These are phyloP conservation scores for Phymorhynchus buccinoides DNA, from an alignment of 1,140 invertebrate genomes.

Conservation along the genomic window DNA sequence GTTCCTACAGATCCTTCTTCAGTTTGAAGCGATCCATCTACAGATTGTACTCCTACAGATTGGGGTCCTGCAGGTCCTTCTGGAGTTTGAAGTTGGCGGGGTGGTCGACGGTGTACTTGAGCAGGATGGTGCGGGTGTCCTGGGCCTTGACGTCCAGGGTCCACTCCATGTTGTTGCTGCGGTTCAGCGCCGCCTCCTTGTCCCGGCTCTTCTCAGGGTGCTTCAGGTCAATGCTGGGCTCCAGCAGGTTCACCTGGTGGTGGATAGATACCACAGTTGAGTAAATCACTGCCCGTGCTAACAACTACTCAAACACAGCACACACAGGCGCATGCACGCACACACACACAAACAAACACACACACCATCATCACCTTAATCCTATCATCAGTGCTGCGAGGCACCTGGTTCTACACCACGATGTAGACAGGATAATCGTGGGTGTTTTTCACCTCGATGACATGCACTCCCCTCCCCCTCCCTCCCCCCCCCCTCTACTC, in stretches of 20 bases:
- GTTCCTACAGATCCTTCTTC: background rate
- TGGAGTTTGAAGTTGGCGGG: slow-evolving; percentile 46
- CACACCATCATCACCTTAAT: slow-evolving; percentile 67
- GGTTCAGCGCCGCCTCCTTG: slow-evolving; percentile 58
- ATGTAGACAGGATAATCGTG: slow-evolving; percentile 64
- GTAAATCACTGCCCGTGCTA: background rate
- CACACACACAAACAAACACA: slow-evolving; percentile 5
- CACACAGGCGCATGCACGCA: background rate
- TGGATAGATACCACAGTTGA: background rate
- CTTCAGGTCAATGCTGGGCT: slow-evolving; percentile 56
- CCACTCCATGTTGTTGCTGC: slow-evolving; percentile 71
- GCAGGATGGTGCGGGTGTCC: slow-evolving; percentile 56
- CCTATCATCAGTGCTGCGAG: slow-evolving; percentile 72
- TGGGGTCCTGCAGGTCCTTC: background rate
- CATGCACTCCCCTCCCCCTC: slow-evolving; percentile 57
- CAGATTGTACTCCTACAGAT: too few relatives aligned
- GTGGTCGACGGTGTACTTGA: slow-evolving; percentile 68
- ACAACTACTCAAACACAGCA: background rate
- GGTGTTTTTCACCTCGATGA: slow-evolving; percentile 71
- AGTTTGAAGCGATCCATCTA: too few relatives aligned
- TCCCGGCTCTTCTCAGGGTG: slow-evolving; percentile 58
- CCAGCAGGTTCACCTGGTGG: slow-evolving; percentile 62
- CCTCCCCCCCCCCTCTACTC: too few relatives aligned
- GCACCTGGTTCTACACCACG: slow-evolving; percentile 69
- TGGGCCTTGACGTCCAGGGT: slow-evolving; percentile 56